phyloP scores from a whole-genome alignment of 2,888 invertebrate species.

The Dasypolia templi region DNA sequence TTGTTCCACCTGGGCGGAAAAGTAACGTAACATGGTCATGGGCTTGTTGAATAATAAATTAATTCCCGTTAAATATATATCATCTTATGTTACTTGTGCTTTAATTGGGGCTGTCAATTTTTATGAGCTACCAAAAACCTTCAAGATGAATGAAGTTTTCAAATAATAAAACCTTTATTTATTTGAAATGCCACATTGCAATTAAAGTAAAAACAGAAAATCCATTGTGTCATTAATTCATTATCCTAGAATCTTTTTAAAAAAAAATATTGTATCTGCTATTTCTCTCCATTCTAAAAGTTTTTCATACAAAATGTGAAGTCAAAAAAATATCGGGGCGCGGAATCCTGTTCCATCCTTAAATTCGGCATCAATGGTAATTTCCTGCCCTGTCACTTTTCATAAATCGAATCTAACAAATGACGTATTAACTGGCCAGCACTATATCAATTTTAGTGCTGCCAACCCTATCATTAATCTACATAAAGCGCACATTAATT shows the following conservation, averaged over 20 bases:
- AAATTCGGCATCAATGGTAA: slow-evolving; percentile 13
- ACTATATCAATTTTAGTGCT: slow-evolving; percentile 13
- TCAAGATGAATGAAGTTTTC: too few relatives aligned
- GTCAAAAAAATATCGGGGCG: neutral
- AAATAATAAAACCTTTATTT: too few relatives aligned
- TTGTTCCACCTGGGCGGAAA: neutral
- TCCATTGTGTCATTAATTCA: too few relatives aligned
- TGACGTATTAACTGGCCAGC: slow-evolving; percentile 30
- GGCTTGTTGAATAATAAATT: slow-evolving; percentile 13
- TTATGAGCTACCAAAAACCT: neutral
- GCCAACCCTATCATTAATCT: slow-evolving; percentile 42
- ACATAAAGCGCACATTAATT: slow-evolving; percentile 43
- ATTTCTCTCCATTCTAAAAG: neutral
- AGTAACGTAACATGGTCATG: neutral
- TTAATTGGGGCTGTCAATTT: slow-evolving; percentile 14
- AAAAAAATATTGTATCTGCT: neutral
- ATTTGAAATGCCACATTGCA: too few relatives aligned
- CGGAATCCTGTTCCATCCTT: slow-evolving; percentile 36
- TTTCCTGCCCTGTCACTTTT: slow-evolving; percentile 44
- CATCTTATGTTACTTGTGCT: slow-evolving; percentile 11
- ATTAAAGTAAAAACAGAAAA: too few relatives aligned
- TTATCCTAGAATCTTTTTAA: neutral
- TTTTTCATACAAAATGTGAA: neutral
- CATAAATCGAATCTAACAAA: slow-evolving; percentile 48
- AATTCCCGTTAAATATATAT: slow-evolving; percentile 28